These are phyloP conservation scores for Drosophila sordidapex DNA, from an alignment of 2,888 invertebrate species.

Conservation along the genomic window DNA sequence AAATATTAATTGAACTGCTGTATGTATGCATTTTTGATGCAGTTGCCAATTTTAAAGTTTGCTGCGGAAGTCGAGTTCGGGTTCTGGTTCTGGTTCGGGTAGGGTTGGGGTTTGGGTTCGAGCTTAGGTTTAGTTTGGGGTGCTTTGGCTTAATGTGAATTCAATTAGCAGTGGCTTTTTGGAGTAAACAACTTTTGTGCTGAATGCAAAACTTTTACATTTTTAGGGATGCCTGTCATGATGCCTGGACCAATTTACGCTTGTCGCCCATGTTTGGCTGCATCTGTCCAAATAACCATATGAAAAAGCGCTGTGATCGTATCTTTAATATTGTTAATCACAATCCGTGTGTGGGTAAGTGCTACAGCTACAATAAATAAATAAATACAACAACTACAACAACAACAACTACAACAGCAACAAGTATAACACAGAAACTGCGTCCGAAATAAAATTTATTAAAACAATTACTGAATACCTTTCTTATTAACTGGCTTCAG, in stretches of 20 bases:
- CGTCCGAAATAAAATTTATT: constrained; percentile 28
- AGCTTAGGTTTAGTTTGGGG: constrained; percentile 14
- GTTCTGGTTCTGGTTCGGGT: constrained; percentile 9
- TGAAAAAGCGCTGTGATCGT: constrained; percentile 94
- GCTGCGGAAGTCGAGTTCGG: constrained; percentile 64
- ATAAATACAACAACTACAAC: constrained; percentile 33
- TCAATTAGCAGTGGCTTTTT: constrained; percentile 52
- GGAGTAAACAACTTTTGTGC: constrained; percentile 8
- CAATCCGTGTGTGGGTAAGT: constrained; percentile 97
- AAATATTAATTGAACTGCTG: constrained; percentile 78
- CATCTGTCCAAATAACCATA: constrained; percentile 95
- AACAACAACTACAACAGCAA: constrained; percentile 41
- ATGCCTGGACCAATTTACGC: constrained; percentile 94
- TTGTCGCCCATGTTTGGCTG: constrained; percentile 96
- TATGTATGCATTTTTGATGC: constrained; percentile 79
- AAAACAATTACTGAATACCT: constrained; percentile 28
- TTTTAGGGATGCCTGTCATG: constrained; percentile 92
- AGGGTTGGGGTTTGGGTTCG: background rate
- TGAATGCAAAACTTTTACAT: constrained; percentile 44
- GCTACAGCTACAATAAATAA: constrained; percentile 32
- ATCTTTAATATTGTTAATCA: constrained; percentile 96
- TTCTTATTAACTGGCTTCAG: constrained; percentile 23
- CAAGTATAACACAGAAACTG: constrained; percentile 46
- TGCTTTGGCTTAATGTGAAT: constrained; percentile 54
- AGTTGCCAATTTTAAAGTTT: constrained; percentile 78